Conservation (phyloP, 2,797 vertebrate species). For the Gymnothorax reevesii region DNA sequence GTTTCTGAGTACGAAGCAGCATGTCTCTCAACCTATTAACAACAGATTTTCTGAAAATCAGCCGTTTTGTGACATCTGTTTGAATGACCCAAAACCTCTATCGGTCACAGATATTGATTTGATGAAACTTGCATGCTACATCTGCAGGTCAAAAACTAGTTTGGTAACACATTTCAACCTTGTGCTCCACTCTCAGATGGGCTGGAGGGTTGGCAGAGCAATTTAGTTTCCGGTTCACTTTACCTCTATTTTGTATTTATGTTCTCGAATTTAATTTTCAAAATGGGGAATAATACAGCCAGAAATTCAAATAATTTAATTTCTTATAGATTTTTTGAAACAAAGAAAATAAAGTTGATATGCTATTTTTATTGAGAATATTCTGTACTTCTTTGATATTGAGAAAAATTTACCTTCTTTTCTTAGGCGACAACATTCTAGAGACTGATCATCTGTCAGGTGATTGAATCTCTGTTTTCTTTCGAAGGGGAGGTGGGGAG, state of each 20-base stretch:
- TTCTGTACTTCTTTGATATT: background rate
- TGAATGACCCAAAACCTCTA: too few species aligned
- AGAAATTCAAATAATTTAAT: background rate
- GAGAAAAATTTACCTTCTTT: background rate
- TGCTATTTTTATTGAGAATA: background rate
- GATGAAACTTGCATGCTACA: too few species aligned
- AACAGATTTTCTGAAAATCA: too few species aligned
- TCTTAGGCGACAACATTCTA: background rate
- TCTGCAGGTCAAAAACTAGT: too few species aligned
- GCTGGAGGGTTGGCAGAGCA: too few species aligned
- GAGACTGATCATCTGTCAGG: background rate
- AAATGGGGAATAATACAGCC: background rate
- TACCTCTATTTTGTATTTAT: background rate
- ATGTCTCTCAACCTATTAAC: too few species aligned
- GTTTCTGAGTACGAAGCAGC: too few species aligned
- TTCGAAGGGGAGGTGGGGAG: background rate
- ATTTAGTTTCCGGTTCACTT: too few species aligned
- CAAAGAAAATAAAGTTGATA: background rate
- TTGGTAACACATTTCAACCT: too few species aligned
- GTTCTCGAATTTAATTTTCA: background rate
- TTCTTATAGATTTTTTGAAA: background rate
- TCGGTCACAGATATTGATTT: too few species aligned
- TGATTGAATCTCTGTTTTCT: background rate
- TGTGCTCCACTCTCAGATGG: too few species aligned
- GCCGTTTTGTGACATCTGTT: too few species aligned